Percentiles rank a stretch among this genome's conserved stretches.
Evolutionary conservation across 2,888 invertebrate species (phyloP).

Genomic region (Caenorhabditis sp.): DNA sequence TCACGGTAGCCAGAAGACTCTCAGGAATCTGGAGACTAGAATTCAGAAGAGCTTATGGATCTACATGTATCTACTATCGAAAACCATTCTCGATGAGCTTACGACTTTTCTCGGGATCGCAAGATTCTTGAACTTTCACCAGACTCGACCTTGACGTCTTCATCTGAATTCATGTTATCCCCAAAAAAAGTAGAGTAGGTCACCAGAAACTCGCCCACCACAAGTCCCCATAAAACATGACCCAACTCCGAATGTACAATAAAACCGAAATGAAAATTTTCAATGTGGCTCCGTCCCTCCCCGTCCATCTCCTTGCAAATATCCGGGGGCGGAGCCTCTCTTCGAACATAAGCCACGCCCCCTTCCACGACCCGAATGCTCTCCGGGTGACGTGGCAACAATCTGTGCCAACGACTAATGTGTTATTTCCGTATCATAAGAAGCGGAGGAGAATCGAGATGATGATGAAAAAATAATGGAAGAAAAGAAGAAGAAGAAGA

Average conservation of each 20-base stretch:
- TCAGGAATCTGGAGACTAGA: too few species aligned
- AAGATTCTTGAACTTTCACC: neutral
- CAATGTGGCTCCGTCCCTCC: neutral
- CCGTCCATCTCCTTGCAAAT: conserved; percentile 1
- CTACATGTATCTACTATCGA: too few species aligned
- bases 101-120: neutral
- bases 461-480: conserved; percentile 8
- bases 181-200: conserved; percentile 1
- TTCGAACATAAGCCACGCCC: conserved; percentile 18
- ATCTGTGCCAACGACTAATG: conserved; percentile 25
- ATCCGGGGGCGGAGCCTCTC: conserved; percentile 33
- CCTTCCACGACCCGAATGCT: conserved; percentile 37
- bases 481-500: conserved; percentile 17
- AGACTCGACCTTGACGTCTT: neutral
- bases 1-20: too few species aligned
- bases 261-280: conserved; percentile 27
- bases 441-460: neutral
- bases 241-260: conserved; percentile 20
- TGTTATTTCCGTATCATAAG: conserved; percentile 53
- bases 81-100: neutral
- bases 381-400: conserved; percentile 39
- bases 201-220: conserved; percentile 14
- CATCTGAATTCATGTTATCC: conserved; percentile 8
- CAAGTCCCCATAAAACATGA: conserved; percentile 16
- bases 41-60: too few species aligned